Conservation (phyloP, 2,797 vertebrate genomes). For the Orientallactaga sibirica region DNA sequence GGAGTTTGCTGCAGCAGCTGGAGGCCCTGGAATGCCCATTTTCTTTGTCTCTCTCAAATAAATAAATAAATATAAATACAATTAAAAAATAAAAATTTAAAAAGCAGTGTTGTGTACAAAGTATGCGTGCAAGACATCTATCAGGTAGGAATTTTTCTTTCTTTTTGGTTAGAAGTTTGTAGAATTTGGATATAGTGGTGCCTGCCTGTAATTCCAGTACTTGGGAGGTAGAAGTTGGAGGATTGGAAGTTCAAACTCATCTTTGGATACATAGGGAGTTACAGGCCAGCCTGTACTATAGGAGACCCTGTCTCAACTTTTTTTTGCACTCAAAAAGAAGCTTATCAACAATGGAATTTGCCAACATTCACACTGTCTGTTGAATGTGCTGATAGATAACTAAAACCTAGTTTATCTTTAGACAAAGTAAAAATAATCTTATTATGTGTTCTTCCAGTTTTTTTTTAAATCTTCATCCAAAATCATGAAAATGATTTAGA, state of each 20-base stretch:
- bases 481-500: neutral
- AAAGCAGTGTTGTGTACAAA: neutral
- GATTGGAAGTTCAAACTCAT: neutral
- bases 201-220: neutral
- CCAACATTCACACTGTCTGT: neutral
- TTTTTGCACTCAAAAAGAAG: neutral
- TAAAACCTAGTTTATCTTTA: neutral
- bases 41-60: neutral
- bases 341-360: neutral
- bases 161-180: neutral
- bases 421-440: neutral
- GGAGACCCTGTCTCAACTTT: neutral
- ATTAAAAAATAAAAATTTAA: neutral
- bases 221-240: neutral
- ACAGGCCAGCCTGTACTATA: neutral
- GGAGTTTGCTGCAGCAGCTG: too few species aligned
- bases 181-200: neutral
- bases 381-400: neutral
- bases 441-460: neutral
- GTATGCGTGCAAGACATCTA: neutral
- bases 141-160: neutral
- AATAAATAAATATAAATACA: neutral
- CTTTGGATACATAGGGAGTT: neutral
- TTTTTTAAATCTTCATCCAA: neutral
- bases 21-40: too few species aligned